Evolutionary conservation across 2,797 vertebrate species (phyloP).

Genomic region (Chloroceryle inda): DNA sequence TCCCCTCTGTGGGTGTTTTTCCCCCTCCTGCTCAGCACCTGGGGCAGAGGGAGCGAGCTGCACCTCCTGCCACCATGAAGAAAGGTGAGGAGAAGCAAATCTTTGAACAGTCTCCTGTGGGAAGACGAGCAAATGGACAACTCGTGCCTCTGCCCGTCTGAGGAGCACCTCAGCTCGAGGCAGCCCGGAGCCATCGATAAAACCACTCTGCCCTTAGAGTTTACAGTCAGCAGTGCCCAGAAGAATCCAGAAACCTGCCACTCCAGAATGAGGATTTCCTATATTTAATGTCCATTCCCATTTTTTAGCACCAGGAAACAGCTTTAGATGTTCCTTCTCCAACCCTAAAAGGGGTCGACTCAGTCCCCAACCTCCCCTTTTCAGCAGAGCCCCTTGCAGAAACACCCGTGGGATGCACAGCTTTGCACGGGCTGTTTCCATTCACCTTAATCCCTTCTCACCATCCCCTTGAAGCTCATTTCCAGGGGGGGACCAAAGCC

Average conservation of each 20-base stretch:
- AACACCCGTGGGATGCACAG: not conserved
- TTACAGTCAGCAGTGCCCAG: not conserved
- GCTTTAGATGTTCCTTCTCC: not conserved
- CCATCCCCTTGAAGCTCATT: not conserved
- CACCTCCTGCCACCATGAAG: not conserved
- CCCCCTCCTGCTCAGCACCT: not conserved
- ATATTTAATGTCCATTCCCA: not conserved
- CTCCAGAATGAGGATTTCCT: not conserved
- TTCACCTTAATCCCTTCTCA: not conserved
- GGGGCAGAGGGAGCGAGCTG: not conserved
- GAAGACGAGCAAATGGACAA: not conserved
- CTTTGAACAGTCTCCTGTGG: not conserved
- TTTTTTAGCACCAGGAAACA: not conserved
- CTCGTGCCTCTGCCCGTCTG: fast-evolving
- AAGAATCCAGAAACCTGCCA: fast-evolving
- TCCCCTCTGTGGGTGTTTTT: not conserved
- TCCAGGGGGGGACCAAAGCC: not conserved
- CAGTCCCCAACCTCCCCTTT: not conserved
- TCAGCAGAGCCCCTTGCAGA: not conserved
- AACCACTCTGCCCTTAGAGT: not conserved
- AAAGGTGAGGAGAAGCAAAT: not conserved
- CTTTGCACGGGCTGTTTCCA: not conserved
- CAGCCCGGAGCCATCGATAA: not conserved
- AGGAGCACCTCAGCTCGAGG: fast-evolving
- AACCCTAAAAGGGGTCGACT: not conserved